phyloP scores from a whole-genome alignment of 2,797 vertebrate species.

The Epinephelus coioides region DNA sequence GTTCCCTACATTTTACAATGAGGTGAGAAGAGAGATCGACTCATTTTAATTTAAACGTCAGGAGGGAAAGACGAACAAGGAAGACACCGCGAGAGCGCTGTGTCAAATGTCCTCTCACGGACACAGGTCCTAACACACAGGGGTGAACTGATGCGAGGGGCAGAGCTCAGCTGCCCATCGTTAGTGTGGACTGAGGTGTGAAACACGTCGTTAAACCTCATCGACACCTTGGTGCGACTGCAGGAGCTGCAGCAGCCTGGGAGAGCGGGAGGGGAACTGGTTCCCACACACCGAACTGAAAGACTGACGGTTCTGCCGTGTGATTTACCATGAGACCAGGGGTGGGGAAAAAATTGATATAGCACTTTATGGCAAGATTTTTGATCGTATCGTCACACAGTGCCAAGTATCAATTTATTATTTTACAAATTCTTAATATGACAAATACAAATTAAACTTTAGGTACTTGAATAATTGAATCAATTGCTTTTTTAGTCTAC shows the following conservation, averaged over 20 bases:
- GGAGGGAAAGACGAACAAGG: not conserved
- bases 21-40: not conserved
- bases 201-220: conserved; percentile 26
- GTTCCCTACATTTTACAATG: not conserved
- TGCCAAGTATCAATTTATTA: too few relatives aligned
- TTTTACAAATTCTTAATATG: too few relatives aligned
- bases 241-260: conserved; percentile 24
- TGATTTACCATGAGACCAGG: too few relatives aligned
- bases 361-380: too few relatives aligned
- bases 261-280: not conserved
- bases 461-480: too few relatives aligned
- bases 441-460: too few relatives aligned
- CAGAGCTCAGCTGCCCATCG: conserved; percentile 5
- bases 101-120: not conserved
- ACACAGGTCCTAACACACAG: not conserved
- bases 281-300: conserved; percentile 25
- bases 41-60: not conserved
- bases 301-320: too few relatives aligned
- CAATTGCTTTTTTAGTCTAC: too few relatives aligned
- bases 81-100: not conserved
- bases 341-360: too few relatives aligned
- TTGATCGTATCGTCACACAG: too few relatives aligned
- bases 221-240: conserved; percentile 27
- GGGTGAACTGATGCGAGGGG: not conserved
- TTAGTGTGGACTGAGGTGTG: not conserved